phyloP scores from a whole-genome alignment of 2,113 vertebrate species.

The Psittacula cyanocephala region DNA sequence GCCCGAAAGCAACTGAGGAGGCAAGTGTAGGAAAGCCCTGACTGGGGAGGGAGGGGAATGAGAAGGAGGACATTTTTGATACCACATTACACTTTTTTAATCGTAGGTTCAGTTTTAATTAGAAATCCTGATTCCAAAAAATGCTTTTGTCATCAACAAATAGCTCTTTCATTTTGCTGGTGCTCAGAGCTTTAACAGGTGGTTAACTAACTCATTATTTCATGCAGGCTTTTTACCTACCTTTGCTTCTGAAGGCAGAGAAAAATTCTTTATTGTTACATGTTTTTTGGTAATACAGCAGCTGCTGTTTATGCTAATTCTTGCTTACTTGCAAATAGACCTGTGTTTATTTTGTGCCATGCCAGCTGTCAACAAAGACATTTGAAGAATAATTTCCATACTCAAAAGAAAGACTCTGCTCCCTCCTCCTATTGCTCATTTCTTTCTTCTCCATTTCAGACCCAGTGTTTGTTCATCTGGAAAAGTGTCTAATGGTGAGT shows the following conservation, averaged over 20 bases:
- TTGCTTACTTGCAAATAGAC: conserved; percentile 76
- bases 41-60: background rate
- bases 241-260: conserved; percentile 52
- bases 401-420: conserved; percentile 55
- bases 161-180: background rate
- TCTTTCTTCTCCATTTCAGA: background rate
- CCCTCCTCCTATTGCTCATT: background rate
- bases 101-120: conserved; percentile 26
- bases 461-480: background rate
- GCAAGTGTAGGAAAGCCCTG: background rate
- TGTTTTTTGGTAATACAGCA: conserved; percentile 51
- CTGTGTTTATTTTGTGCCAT: conserved; percentile 72
- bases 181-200: conserved; percentile 55
- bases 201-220: conserved; percentile 56
- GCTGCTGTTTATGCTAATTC: conserved; percentile 77
- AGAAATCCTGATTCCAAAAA: background rate
- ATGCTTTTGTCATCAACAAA: background rate
- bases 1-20: background rate
- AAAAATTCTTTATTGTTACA: conserved; percentile 50
- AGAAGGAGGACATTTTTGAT: background rate
- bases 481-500: background rate
- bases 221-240: conserved; percentile 14
- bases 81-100: background rate
- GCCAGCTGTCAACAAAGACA: conserved; percentile 77
- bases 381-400: conserved; percentile 67